These are phyloP conservation scores for Achatina immaculata DNA, from an alignment of 1,140 invertebrate genomes.

Conservation along the genomic window DNA sequence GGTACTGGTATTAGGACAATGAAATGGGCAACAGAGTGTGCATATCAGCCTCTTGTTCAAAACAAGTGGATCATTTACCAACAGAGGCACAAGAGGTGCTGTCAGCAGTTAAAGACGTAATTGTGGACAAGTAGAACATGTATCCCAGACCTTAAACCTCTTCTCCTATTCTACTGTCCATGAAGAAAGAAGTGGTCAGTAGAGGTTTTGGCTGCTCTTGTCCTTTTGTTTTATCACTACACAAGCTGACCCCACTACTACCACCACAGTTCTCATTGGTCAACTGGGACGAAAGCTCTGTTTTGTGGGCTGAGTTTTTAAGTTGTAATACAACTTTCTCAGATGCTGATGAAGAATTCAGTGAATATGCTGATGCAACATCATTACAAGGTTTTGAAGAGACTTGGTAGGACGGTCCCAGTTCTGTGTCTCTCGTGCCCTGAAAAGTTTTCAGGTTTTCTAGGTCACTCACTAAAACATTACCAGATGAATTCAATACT, in stretches of 20 bases:
- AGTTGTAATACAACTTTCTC: neutral
- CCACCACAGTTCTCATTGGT: neutral
- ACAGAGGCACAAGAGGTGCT: too few relatives aligned
- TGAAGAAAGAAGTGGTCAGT: conserved; percentile 41
- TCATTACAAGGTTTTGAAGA: neutral
- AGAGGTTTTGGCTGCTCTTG: neutral
- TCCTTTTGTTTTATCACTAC: neutral
- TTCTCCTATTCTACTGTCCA: conserved; percentile 55
- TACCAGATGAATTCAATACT: neutral
- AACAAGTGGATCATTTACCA: too few relatives aligned
- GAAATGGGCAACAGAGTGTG: too few relatives aligned
- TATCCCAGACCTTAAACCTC: conserved; percentile 49
- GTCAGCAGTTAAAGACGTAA: too few relatives aligned
- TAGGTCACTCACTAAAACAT: neutral
- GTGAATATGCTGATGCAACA: neutral
- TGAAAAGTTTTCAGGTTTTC: neutral
- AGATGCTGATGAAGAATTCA: neutral
- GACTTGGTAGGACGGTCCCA: neutral
- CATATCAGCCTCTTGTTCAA: too few relatives aligned
- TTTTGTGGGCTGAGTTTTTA: neutral
- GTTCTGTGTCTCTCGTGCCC: neutral
- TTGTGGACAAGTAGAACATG: too few relatives aligned
- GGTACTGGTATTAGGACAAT: too few relatives aligned
- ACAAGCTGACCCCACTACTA: neutral
- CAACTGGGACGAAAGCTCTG: neutral